Conservation (phyloP, 2,888 invertebrate genomes). For the Laothoe populi region DNA sequence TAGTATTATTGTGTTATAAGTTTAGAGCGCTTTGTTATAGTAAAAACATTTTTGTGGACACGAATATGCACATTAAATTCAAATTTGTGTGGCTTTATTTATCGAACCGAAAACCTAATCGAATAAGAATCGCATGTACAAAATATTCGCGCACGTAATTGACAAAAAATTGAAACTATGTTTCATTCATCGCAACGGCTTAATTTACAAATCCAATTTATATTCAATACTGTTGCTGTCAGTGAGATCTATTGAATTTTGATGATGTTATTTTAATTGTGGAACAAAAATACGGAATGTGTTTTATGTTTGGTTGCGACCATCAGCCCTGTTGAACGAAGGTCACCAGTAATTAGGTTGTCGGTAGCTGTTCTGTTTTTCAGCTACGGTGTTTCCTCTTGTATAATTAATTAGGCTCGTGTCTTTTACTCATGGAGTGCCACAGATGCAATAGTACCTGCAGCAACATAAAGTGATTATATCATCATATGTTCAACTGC, state of each 20-base stretch:
- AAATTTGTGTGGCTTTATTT: constrained; percentile 28
- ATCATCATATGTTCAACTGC: constrained; percentile 27
- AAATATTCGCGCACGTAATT: constrained; percentile 41
- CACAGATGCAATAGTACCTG: constrained; percentile 41
- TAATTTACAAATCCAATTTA: constrained; percentile 64
- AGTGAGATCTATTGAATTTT: constrained; percentile 58
- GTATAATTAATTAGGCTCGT: constrained; percentile 66
- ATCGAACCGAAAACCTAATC: constrained; percentile 40
- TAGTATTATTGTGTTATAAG: too few relatives aligned
- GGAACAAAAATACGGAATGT: constrained; percentile 20
- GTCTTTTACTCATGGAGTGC: constrained; percentile 36
- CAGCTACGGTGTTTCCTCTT: constrained; percentile 58
- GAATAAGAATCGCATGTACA: constrained; percentile 37
- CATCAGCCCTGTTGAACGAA: constrained; percentile 55
- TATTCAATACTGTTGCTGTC: constrained; percentile 54
- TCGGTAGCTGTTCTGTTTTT: constrained; percentile 65
- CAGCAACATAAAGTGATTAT: constrained; percentile 23
- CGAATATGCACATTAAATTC: neutral
- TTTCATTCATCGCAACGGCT: constrained; percentile 51
- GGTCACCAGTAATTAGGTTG: constrained; percentile 74
- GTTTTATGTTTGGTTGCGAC: constrained; percentile 7
- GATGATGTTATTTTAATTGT: constrained; percentile 49
- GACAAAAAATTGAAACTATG: constrained; percentile 45
- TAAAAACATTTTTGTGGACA: neutral
- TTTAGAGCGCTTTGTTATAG: neutral